Base-by-base conservation (phyloP, 1,140 invertebrate species). In the Macrosteles quadrilineatus region DNA sequence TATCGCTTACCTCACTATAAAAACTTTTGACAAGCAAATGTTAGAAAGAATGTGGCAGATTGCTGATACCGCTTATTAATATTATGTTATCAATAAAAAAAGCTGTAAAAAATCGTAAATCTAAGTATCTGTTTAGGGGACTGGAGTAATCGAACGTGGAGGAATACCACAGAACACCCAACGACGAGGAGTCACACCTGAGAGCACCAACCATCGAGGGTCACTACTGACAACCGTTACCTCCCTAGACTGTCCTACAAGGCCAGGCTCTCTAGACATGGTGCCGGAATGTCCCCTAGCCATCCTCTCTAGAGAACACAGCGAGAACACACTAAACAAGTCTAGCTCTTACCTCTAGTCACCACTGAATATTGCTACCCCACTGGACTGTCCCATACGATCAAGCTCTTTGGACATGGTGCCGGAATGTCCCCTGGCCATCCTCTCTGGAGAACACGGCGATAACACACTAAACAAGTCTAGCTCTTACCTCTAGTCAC, bases 211-310 rank as follows among this genome's bases (percentile, higher is more conserved):
- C 50, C 70, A 71, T 30, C 14, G 73, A 0, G 73, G 73, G 1
- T 74, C 73, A n/a, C 40, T 74, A 2, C 71, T 74, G 45, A 74
- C 73, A 32, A 74, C 73, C 1, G 69, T 74, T 9, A 74, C 73
- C 0, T 74, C 73, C 12, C 25, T 74, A 9, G 73, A 74, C 47
- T 71, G 72, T 29, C 32, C 47, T 11, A 68, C 71, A 9, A n/a
- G 71, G 12, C 71, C 67, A 1, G 65, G 59, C 40, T 72, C 71
- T 2, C 72, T 73, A 19, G 47, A 36, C 0, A 67, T 70, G 25
- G 40, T 67, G 1, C 69, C 67, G 14, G 72, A 70, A 30, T 40
- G 55, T 30, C 23, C 23, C 27, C 25, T 47, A n/a, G n/a, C 40
- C 65, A 59, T 59, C 21, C 55, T 59, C 2, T 59, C 55, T 25